Conservation (phyloP, 2,888 invertebrate species). For the Cataglyphis cursor region DNA sequence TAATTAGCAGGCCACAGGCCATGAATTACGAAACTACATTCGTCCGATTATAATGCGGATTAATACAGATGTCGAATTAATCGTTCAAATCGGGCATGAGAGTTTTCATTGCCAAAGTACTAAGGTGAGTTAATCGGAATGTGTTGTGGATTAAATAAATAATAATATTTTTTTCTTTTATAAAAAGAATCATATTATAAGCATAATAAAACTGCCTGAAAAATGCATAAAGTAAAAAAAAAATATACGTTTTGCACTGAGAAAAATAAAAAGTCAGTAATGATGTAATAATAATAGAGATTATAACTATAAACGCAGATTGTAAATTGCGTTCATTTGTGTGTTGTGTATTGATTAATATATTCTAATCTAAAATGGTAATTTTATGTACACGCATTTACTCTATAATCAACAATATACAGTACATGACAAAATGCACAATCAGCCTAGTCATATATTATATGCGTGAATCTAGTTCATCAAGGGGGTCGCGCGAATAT, state of each 20-base stretch:
- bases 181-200: background rate
- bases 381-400: slow-evolving; percentile 9
- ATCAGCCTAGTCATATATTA: slow-evolving; percentile 18
- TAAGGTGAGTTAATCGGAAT: slow-evolving; percentile 56
- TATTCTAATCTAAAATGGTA: slow-evolving; percentile 44
- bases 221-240: background rate
- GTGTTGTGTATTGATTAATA: slow-evolving; percentile 18
- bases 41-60: slow-evolving; percentile 45
- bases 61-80: slow-evolving; percentile 69
- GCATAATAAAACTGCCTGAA: background rate
- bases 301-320: background rate
- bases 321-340: background rate
- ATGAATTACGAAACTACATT: slow-evolving; percentile 62
- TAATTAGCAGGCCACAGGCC: slow-evolving; percentile 63
- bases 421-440: background rate
- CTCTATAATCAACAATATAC: background rate
- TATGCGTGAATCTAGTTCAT: slow-evolving; percentile 15
- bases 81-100: slow-evolving; percentile 61
- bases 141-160: slow-evolving; percentile 32
- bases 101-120: slow-evolving; percentile 32
- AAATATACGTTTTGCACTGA: background rate
- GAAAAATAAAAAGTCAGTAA: background rate
- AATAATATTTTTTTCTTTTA: background rate
- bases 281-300: background rate
- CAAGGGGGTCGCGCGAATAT: slow-evolving; percentile 9